Conservation (phyloP, 2,113 vertebrate species). For the Heloderma charlesbogerti region DNA sequence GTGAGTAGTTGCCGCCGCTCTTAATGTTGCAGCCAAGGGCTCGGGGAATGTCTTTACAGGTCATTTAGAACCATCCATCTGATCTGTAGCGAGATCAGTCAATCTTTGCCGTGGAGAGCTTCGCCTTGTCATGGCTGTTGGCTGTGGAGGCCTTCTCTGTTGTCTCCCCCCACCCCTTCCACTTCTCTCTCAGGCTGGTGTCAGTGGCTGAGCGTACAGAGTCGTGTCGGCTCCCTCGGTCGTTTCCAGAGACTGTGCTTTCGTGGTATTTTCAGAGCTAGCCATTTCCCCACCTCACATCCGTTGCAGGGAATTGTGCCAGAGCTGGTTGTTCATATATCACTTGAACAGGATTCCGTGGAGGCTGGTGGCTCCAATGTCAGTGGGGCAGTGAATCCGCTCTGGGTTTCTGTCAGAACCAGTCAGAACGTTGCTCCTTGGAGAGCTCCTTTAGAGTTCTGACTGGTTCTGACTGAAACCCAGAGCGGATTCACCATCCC, state of each 20-base stretch:
- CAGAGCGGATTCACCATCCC: too few species aligned
- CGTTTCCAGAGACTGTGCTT: constrained; percentile 27
- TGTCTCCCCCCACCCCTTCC: constrained; percentile 47
- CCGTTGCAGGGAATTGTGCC: not conserved
- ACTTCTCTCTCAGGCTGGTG: constrained; percentile 39
- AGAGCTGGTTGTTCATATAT: not conserved
- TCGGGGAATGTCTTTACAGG: constrained; percentile 76
- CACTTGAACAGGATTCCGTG: not conserved
- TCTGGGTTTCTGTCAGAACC: too few species aligned
- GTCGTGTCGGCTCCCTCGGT: constrained; percentile 8
- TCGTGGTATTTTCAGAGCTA: not conserved
- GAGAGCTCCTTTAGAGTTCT: too few species aligned
- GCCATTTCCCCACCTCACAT: not conserved
- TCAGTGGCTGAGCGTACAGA: constrained; percentile 11
- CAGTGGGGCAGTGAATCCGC: too few species aligned
- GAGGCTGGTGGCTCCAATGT: too few species aligned
- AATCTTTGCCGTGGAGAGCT: constrained; percentile 63
- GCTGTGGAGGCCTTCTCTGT: not conserved
- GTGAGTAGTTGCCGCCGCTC: constrained; percentile 68
- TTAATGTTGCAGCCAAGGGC: constrained; percentile 75
- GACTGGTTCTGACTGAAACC: too few species aligned
- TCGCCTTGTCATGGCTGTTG: constrained; percentile 26
- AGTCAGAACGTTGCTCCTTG: too few species aligned
- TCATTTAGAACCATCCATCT: constrained; percentile 82
- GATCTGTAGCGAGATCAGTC: constrained; percentile 75